Conservation (phyloP, 1,140 invertebrate genomes). For the Tetranychus cinnabarinus region DNA sequence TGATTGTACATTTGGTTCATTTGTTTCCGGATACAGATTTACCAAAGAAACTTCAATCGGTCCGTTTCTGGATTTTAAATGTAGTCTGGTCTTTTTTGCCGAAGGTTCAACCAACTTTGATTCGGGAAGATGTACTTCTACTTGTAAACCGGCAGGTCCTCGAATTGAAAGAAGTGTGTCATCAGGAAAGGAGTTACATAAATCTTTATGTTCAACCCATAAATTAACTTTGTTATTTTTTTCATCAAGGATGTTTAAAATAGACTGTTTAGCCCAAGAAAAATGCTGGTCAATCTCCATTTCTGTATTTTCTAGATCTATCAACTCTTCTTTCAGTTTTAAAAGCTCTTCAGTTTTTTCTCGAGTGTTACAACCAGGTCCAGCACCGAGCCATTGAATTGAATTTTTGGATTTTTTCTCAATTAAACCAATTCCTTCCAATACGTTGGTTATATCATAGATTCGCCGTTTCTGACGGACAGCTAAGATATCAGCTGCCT, state of each 20-base stretch:
- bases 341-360: slow-evolving; percentile 44
- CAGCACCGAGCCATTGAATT: slow-evolving; percentile 64
- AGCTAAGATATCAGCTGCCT: slow-evolving; percentile 76
- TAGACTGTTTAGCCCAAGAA: slow-evolving; percentile 57
- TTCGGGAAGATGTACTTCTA: slow-evolving; percentile 36
- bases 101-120: slow-evolving; percentile 8
- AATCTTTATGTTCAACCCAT: slow-evolving; percentile 55
- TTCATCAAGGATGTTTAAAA: slow-evolving; percentile 64
- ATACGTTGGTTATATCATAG: slow-evolving; percentile 96
- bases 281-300: slow-evolving; percentile 41
- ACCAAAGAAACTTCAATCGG: slow-evolving; percentile 31
- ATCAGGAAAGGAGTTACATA: slow-evolving; percentile 37
- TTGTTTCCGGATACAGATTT: slow-evolving; percentile 23
- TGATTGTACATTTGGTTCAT: not conserved
- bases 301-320: slow-evolving; percentile 49
- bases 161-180: slow-evolving; percentile 47
- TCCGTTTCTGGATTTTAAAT: slow-evolving; percentile 29
- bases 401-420: slow-evolving; percentile 96
- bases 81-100: slow-evolving; percentile 25
- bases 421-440: slow-evolving; percentile 94
- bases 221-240: slow-evolving; percentile 40
- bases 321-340: slow-evolving; percentile 47
- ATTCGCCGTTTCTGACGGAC: slow-evolving; percentile 86
- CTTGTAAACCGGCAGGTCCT: slow-evolving; percentile 47
- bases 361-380: slow-evolving; percentile 51